Evolutionary conservation across 2,113 vertebrate genomes (phyloP).

Genomic region (Mirounga angustirostris): DNA sequence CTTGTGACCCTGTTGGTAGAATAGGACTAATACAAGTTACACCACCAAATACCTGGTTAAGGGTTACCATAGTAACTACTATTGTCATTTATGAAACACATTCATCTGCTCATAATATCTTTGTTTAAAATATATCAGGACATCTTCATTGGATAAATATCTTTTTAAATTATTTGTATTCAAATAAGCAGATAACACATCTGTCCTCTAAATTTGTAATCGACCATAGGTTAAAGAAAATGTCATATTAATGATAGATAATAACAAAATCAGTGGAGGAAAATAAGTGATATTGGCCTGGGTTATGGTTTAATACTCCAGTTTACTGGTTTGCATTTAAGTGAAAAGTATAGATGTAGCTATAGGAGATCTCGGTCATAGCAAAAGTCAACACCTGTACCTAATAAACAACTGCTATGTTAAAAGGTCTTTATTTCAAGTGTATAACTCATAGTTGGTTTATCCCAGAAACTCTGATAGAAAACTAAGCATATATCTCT

Average conservation of each 20-base stretch:
- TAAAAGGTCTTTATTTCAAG: neutral
- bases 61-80: slow-evolving; percentile 44
- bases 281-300: neutral
- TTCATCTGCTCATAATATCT: neutral
- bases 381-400: neutral
- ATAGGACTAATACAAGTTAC: slow-evolving; percentile 21
- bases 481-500: neutral
- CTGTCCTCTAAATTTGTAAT: neutral
- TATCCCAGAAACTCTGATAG: slow-evolving; percentile 29
- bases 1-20: neutral
- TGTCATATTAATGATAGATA: slow-evolving; percentile 44
- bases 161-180: slow-evolving; percentile 37
- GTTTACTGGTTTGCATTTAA: neutral
- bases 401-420: neutral
- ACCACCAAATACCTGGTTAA: neutral
- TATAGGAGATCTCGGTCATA: neutral
- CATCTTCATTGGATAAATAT: neutral
- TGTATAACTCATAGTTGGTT: neutral
- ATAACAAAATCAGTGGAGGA: slow-evolving; percentile 12
- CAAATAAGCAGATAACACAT: neutral
- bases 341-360: neutral
- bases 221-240: slow-evolving; percentile 38
- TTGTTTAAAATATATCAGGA: slow-evolving; percentile 51
- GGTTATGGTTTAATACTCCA: neutral
- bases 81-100: slow-evolving; percentile 43